Conservation (phyloP, 2,888 invertebrate genomes). For the Callyntrura guangdongensis region DNA sequence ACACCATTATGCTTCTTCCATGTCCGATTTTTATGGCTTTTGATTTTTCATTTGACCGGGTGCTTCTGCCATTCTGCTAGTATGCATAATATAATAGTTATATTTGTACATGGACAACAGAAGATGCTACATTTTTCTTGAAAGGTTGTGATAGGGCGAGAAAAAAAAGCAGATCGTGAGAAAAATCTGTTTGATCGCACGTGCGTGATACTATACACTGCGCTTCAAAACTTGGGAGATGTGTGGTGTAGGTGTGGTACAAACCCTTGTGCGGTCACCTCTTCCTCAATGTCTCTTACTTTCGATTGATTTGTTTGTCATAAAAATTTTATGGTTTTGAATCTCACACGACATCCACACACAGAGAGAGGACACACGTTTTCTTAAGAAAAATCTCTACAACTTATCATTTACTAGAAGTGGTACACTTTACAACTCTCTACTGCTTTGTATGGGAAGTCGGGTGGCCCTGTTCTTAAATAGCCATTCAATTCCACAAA, state of each 20-base stretch:
- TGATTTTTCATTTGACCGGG: conserved; percentile 23
- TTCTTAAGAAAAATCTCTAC: conserved; percentile 22
- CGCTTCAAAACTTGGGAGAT: conserved; percentile 32
- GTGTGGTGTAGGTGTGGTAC: conserved; percentile 65
- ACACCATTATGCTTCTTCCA: conserved; percentile 45
- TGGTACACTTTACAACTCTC: not conserved
- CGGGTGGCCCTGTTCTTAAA: conserved; percentile 31
- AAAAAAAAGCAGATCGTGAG: conserved; percentile 65
- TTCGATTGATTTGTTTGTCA: conserved; percentile 66
- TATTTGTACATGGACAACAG: not conserved
- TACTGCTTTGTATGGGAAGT: conserved; percentile 10
- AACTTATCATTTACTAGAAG: conserved; percentile 10
- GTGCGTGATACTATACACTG: conserved; percentile 52
- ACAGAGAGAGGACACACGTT: conserved; percentile 29
- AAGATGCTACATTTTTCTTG: not conserved
- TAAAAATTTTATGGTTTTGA: conserved; percentile 53
- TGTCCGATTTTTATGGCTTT: conserved; percentile 63
- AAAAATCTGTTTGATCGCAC: conserved; percentile 67
- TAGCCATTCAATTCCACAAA: conserved; percentile 9
- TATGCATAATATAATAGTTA: not conserved
- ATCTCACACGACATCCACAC: conserved; percentile 30
- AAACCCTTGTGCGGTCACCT: conserved; percentile 51
- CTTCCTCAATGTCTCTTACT: conserved; percentile 1
- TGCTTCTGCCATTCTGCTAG: not conserved
- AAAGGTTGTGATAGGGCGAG: not conserved